Conservation (phyloP, 2,888 invertebrate species). For the Pristionchus japonicus region DNA sequence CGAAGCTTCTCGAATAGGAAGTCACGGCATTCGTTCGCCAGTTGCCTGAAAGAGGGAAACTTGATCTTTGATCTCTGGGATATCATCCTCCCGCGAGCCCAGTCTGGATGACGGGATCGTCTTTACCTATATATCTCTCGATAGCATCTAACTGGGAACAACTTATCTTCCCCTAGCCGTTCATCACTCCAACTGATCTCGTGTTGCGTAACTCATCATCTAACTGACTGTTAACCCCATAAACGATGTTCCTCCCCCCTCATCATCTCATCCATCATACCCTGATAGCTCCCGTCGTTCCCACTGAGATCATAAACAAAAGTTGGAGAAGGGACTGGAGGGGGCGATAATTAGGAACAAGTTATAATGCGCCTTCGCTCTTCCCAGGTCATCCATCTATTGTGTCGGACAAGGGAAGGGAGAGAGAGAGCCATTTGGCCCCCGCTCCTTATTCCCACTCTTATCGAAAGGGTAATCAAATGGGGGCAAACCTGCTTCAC, state of each 20-base stretch:
- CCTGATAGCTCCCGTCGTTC: slow-evolving; percentile 14
- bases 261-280: slow-evolving; percentile 20
- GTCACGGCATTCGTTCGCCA: background rate
- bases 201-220: background rate
- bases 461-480: slow-evolving; percentile 38
- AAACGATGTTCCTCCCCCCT: slow-evolving; percentile 3
- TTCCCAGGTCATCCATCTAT: slow-evolving; percentile 24
- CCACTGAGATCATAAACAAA: slow-evolving; percentile 30
- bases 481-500: slow-evolving; percentile 16
- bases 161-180: background rate
- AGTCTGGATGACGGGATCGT: too few species aligned
- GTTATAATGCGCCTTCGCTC: background rate
- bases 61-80: background rate
- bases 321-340: background rate
- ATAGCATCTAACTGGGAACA: background rate
- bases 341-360: slow-evolving; percentile 27
- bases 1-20: slow-evolving; percentile 25
- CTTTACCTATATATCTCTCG: too few species aligned
- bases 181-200: background rate
- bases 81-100: too few species aligned
- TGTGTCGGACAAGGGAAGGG: background rate
- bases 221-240: slow-evolving; percentile 3
- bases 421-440: slow-evolving; percentile 5
- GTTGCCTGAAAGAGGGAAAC: background rate
- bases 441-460: slow-evolving; percentile 4